Evolutionary conservation across 1,140 invertebrate species (phyloP).

Genomic region (Polypedilum pembai): DNA sequence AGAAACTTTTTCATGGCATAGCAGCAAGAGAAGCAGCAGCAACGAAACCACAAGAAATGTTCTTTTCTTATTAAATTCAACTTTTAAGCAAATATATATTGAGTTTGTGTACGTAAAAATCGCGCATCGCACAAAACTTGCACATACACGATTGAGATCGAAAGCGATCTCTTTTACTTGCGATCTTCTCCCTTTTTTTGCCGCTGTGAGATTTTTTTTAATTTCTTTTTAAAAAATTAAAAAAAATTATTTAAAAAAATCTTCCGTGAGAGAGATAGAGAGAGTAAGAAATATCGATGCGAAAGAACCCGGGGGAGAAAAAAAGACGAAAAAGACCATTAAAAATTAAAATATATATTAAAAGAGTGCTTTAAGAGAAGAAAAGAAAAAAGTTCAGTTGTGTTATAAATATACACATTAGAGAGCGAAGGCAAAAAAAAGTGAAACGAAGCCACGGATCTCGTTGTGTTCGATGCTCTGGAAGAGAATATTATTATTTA

Average conservation of each 20-base stretch:
- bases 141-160: slow-evolving; percentile 6
- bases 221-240: background rate
- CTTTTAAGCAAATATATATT: slow-evolving; percentile 1
- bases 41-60: background rate
- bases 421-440: slow-evolving; percentile 23
- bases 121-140: background rate
- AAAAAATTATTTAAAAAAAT: background rate
- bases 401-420: slow-evolving; percentile 21
- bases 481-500: slow-evolving; percentile 27
- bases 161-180: background rate
- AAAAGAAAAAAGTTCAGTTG: slow-evolving; percentile 24
- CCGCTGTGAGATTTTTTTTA: background rate
- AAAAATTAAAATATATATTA: slow-evolving; percentile 22
- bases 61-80: background rate
- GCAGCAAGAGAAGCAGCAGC: background rate
- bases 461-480: slow-evolving; percentile 25
- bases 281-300: background rate
- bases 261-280: background rate
- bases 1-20: background rate
- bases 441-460: slow-evolving; percentile 22
- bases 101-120: background rate
- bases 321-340: slow-evolving; percentile 20
- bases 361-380: slow-evolving; percentile 13
- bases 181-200: background rate
- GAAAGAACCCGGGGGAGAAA: background rate